A percentile compares a stretch with the other conserved stretches of the same genome.
These are phyloP conservation scores for Rattus norvegicus DNA, from an alignment of 2,113 vertebrate species.

Conservation along the genomic window GRCr8 NC_086020.1:235378501-235379000, in stretches of 20 bases:
- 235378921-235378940: not conserved
- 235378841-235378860: constrained; percentile 44
- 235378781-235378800: constrained; percentile 68
- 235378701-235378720: not conserved
- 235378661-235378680: too few relatives aligned
- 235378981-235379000: not conserved
- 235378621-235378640: too few relatives aligned
- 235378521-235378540: not conserved
- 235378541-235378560: not conserved
- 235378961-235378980: not conserved
- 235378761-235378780: constrained; percentile 60
- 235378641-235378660: not conserved
- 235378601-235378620: not conserved
- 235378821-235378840: constrained; percentile 63
- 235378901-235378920: not conserved
- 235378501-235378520: not conserved
- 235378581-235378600: not conserved
- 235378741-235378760: constrained; percentile 51
- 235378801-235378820: constrained; percentile 68
- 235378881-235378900: constrained; percentile 69
- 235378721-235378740: constrained; percentile 56
- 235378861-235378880: constrained; percentile 55
- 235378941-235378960: not conserved
- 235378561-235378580: not conserved
- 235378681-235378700: not conserved